phyloP scores from a whole-genome alignment of 2,888 invertebrate species.

The Oscheius onirici region DNA sequence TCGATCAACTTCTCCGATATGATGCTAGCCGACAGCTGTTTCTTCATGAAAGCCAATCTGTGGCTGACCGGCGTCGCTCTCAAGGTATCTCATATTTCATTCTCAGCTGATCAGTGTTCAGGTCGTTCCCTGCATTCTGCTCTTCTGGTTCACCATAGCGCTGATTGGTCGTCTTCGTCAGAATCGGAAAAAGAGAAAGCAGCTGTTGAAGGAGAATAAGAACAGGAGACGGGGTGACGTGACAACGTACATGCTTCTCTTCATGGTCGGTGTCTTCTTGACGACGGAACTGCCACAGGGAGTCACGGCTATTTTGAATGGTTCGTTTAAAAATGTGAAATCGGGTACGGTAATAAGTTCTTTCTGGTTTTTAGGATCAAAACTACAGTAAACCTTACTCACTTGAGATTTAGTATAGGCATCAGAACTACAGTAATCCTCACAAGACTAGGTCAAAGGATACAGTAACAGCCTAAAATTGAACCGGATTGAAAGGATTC shows the following conservation, averaged over 20 bases:
- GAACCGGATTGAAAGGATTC: too few species aligned
- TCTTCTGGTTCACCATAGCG: conserved; percentile 53
- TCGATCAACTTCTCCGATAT: conserved; percentile 54
- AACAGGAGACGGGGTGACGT: conserved; percentile 47
- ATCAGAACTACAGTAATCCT: too few species aligned
- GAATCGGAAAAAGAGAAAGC: conserved; percentile 50
- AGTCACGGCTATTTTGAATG: conserved; percentile 58
- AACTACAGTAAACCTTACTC: too few species aligned
- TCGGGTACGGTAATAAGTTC: too few species aligned
- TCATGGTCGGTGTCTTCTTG: conserved; percentile 82
- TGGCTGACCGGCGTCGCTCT: conserved; percentile 61
- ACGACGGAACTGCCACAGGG: conserved; percentile 80
- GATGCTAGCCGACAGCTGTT: conserved; percentile 52
- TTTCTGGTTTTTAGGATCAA: too few species aligned
- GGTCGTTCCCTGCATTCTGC: conserved; percentile 52
- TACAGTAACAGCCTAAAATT: too few species aligned
- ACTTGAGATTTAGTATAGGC: too few species aligned
- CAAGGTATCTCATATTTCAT: conserved; percentile 39
- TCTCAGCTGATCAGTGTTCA: conserved; percentile 32
- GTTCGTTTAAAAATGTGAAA: conserved; percentile 26
- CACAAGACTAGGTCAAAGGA: too few species aligned
- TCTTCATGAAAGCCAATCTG: conserved; percentile 56
- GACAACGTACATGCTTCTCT: conserved; percentile 78
- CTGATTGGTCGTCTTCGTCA: conserved; percentile 46
- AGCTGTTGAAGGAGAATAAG: conserved; percentile 51